Evolutionary conservation across 1,140 invertebrate genomes (phyloP).

Genomic region (Semibalanus balanoides): DNA sequence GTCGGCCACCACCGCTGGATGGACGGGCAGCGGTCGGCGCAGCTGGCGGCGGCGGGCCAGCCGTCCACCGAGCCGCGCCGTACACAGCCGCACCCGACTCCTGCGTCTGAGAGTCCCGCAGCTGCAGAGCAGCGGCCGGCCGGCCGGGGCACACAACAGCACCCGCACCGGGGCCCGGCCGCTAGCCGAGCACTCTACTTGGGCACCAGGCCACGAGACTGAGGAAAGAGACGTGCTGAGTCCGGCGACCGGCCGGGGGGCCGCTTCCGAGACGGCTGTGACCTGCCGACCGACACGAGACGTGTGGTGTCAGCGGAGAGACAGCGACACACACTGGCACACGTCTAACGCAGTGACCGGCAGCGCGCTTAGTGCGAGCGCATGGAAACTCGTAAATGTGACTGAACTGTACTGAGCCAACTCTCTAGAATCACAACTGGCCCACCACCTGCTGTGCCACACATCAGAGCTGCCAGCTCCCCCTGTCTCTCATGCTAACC

Average conservation of each 20-base stretch:
- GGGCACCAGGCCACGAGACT: background rate
- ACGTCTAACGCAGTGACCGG: background rate
- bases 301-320: too few relatives aligned
- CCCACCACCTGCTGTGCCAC: too few relatives aligned
- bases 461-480: too few relatives aligned
- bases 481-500: too few relatives aligned
- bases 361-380: too few relatives aligned
- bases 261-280: background rate
- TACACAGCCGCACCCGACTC: background rate
- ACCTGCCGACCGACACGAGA: background rate
- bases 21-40: background rate
- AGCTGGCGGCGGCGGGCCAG: background rate
- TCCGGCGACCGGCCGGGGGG: background rate
- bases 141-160: too few relatives aligned
- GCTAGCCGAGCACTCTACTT: background rate
- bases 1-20: too few relatives aligned
- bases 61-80: too few relatives aligned
- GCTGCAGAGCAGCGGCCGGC: background rate
- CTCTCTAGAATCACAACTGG: too few relatives aligned
- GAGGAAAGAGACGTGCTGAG: background rate
- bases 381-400: too few relatives aligned
- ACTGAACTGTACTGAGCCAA: too few relatives aligned
- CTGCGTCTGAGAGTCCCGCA: background rate
- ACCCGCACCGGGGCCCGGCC: background rate
- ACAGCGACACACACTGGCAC: background rate